A percentile compares a stretch with the other conserved stretches of the same genome.
Evolutionary conservation across 2,113 vertebrate species (phyloP).

Genomic region (Coturnix japonica): DNA sequence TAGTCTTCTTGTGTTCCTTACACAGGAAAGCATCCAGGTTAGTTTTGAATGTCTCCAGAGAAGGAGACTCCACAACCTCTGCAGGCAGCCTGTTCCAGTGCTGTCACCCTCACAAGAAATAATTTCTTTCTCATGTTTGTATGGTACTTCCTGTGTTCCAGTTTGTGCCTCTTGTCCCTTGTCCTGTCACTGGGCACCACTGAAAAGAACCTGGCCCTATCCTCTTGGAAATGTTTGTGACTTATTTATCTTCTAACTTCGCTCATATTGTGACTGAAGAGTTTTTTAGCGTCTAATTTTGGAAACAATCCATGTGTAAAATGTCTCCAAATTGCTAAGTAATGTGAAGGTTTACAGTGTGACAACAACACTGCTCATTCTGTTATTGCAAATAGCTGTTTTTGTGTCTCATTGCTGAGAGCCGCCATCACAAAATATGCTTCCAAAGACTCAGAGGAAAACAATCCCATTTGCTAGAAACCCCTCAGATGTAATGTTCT

Average conservation of each 20-base stretch:
- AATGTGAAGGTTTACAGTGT: neutral
- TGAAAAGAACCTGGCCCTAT: neutral
- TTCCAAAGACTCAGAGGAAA: neutral
- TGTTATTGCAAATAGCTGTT: neutral
- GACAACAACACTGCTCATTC: neutral
- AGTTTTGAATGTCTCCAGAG: too few relatives aligned
- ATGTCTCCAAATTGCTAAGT: neutral
- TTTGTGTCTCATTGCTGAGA: neutral
- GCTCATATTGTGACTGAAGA: neutral
- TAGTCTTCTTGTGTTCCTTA: neutral
- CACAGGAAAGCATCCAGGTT: too few relatives aligned
- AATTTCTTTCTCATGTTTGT: too few relatives aligned
- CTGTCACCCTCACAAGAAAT: too few relatives aligned
- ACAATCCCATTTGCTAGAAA: neutral
- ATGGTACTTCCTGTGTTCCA: too few relatives aligned
- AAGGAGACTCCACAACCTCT: too few relatives aligned
- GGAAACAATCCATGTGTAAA: neutral
- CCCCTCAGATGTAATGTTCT: neutral
- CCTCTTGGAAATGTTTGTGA: neutral
- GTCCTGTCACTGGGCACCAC: neutral
- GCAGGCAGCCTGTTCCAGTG: too few relatives aligned
- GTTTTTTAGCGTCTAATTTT: neutral
- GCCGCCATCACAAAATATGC: neutral
- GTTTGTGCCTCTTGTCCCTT: neutral
- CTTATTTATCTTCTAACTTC: neutral